These are phyloP conservation scores for Timandra comae DNA, from an alignment of 2,888 invertebrate genomes.

Conservation along the genomic window DNA sequence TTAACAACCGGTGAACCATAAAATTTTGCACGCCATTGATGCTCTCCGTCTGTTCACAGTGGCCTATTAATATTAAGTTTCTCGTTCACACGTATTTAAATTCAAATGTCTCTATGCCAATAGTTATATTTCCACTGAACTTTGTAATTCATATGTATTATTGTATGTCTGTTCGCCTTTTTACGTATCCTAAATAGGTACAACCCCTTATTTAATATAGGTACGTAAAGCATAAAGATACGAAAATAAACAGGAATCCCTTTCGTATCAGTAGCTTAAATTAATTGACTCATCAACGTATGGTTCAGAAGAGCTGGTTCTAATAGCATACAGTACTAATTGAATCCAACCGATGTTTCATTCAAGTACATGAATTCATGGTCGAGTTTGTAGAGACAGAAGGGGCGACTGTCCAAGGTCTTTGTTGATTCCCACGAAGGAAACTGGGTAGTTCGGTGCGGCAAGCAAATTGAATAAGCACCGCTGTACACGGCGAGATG, in stretches of 20 bases:
- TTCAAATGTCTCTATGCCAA: slow-evolving; percentile 6
- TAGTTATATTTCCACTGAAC: background rate
- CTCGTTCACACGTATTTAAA: slow-evolving; percentile 12
- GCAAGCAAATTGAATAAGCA: too few species aligned
- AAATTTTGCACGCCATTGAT: slow-evolving; percentile 18
- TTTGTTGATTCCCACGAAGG: slow-evolving; percentile 1
- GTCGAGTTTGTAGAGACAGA: slow-evolving; percentile 8
- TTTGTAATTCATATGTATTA: too few species aligned
- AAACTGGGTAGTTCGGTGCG: background rate
- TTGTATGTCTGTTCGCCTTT: too few species aligned
- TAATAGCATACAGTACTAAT: background rate
- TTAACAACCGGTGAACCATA: slow-evolving; percentile 14
- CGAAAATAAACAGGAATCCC: too few species aligned
- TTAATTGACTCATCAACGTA: too few species aligned
- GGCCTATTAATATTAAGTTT: slow-evolving; percentile 10
- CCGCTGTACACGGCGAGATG: background rate
- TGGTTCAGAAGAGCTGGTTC: too few species aligned
- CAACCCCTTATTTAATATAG: too few species aligned
- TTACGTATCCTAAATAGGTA: too few species aligned
- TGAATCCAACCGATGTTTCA: slow-evolving; percentile 2
- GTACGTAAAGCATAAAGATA: too few species aligned
- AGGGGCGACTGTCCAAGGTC: background rate
- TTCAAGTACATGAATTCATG: slow-evolving; percentile 3
- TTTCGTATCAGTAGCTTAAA: too few species aligned
- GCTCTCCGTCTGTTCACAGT: slow-evolving; percentile 6